These are phyloP conservation scores for Thaleichthys pacificus DNA, from an alignment of 2,797 vertebrate species.

Conservation along the genomic window DNA sequence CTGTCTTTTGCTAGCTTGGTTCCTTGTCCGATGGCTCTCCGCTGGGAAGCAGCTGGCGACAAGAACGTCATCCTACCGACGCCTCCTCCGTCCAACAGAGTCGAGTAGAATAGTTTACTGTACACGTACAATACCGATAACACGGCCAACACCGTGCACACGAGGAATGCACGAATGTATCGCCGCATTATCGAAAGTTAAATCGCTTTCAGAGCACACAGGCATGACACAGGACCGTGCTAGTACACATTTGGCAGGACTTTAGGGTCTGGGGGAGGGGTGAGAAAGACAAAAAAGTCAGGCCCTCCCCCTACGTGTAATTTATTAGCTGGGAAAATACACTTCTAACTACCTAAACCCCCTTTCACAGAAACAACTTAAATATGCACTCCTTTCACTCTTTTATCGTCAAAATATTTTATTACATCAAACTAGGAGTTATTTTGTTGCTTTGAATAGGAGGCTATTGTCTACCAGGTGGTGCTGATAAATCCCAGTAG, in stretches of 20 bases:
- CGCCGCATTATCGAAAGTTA: constrained; percentile 77
- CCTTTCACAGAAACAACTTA: not conserved
- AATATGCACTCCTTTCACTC: not conserved
- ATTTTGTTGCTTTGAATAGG: too few relatives aligned
- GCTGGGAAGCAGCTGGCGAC: constrained; percentile 58
- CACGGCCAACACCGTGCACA: constrained; percentile 83
- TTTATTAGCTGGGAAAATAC: not conserved
- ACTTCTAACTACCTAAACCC: not conserved
- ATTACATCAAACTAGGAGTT: too few relatives aligned
- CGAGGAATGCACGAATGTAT: constrained; percentile 74
- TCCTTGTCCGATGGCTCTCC: constrained; percentile 41
- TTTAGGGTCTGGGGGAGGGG: constrained; percentile 3
- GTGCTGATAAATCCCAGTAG: not conserved
- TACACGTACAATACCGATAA: constrained; percentile 83
- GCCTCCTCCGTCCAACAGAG: constrained; percentile 47
- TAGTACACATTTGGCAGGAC: not conserved
- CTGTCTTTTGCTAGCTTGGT: constrained; percentile 56
- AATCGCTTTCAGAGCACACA: constrained; percentile 25
- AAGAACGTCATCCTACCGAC: constrained; percentile 41
- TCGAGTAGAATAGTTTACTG: constrained; percentile 74
- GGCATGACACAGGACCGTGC: not conserved
- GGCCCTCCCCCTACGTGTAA: not conserved
- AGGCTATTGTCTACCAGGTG: too few relatives aligned
- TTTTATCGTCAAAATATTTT: too few relatives aligned
- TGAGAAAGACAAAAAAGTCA: not conserved